Evolutionary conservation across 2,888 invertebrate genomes (phyloP), one percentile per base, ranked within the genome.

Genomic region (Andrena bucephala): DNA sequence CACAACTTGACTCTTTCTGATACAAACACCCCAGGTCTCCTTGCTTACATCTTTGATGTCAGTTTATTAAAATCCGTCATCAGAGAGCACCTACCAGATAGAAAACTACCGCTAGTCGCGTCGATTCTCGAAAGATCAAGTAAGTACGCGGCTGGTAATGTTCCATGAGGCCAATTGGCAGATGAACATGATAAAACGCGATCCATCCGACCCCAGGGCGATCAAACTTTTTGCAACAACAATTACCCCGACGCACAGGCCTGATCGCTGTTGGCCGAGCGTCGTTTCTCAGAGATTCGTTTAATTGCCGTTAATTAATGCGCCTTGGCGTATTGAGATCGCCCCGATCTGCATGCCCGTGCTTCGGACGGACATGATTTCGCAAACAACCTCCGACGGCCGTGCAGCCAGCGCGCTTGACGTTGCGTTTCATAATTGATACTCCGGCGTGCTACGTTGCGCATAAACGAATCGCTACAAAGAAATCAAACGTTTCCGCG

Each of bases 401-500:
- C 50, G 31, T 33, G n/a, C 29, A 29, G 20, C 66, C 10, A 59
- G 50, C 29, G 20, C 36, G 33, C 54, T 62, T 33, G 27, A 68
- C 31, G 62, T 13, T 54, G 24, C 57, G 24, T 31, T 16, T 33
- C 20, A 59, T 66, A 77, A 81, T 77, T 73, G 77, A 73, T 69
- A 73, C 48, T 10, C 59, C 8, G 24, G 42, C 13, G 67, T 7
- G n/a, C 7, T 20, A n/a, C n/a, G 60, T 66, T 70, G 66, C 59
- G 60, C 65, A 42, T 20, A 66, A 81, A 52, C 48, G 68, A 54
- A 27, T 42, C 69, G 63, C 29, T 10, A 36, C 69, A 36, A 36
- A 48, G 69, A 77, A 77, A 63, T 73, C 60, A 67, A 67, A 62
- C 62, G 65, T 74, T 83, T 83, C 77, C 78, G 81, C 77, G 77